Evolutionary conservation across 2,797 vertebrate species (phyloP).

Genomic region (Propithecus perrieri): DNA sequence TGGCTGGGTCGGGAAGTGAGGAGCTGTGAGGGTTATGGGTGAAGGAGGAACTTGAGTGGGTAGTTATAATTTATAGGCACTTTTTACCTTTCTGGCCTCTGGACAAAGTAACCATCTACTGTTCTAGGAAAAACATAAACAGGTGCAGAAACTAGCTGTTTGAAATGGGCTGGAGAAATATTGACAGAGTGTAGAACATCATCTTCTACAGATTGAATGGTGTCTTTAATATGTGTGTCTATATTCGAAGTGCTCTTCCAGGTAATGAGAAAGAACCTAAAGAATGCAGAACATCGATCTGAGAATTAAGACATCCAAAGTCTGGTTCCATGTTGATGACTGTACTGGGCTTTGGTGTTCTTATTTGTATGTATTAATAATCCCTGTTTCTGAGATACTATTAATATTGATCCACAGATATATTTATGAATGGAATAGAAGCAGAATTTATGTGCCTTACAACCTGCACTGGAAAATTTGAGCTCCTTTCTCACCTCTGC

Average conservation of each 20-base stretch:
- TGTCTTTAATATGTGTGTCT: not conserved
- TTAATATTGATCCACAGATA: not conserved
- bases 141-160: not conserved
- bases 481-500: not conserved
- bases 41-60: not conserved
- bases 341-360: not conserved
- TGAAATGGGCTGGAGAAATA: not conserved
- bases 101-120: not conserved
- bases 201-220: not conserved
- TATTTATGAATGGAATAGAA: not conserved
- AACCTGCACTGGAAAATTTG: not conserved
- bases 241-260: not conserved
- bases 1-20: not conserved
- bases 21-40: not conserved
- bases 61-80: not conserved
- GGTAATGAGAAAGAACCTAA: not conserved
- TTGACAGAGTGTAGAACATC: accelerated
- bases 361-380: not conserved
- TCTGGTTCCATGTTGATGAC: not conserved
- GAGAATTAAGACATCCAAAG: not conserved
- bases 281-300: not conserved
- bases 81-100: not conserved
- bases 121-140: not conserved
- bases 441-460: not conserved
- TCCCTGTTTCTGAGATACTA: not conserved